These are phyloP conservation scores for Calameuta filiformis DNA, from an alignment of 2,888 invertebrate species.

Conservation along the genomic window DNA sequence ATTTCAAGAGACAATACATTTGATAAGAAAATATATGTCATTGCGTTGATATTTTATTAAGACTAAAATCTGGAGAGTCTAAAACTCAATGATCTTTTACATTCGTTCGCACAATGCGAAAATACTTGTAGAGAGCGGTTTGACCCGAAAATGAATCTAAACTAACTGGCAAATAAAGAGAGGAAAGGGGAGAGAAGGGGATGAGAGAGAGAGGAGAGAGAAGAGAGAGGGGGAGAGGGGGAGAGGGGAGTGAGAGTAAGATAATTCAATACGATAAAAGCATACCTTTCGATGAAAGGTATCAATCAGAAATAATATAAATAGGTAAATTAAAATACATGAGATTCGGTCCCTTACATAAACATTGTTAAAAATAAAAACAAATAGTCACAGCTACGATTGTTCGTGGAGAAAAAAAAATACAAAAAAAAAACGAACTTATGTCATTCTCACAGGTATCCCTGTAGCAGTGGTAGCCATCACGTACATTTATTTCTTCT, in stretches of 20 bases:
- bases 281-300: not conserved
- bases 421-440: not conserved
- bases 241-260: not conserved
- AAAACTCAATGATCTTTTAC: not conserved
- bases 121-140: not conserved
- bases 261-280: not conserved
- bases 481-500: constrained; percentile 66
- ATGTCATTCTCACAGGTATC: not conserved
- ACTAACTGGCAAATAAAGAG: not conserved
- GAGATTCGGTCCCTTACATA: not conserved
- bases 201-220: no score
- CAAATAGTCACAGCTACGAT: not conserved
- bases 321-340: not conserved
- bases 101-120: not conserved
- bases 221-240: not conserved
- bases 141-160: not conserved
- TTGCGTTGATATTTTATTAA: not conserved
- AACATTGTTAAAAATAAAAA: not conserved
- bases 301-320: not conserved
- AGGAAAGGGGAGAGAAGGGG: not conserved
- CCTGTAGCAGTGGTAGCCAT: not conserved
- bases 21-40: not conserved
- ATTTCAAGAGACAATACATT: not conserved
- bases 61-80: not conserved
- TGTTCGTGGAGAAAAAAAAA: not conserved